phyloP scores from a whole-genome alignment of 2,113 vertebrate genomes.

The Sturnus vulgaris region DNA sequence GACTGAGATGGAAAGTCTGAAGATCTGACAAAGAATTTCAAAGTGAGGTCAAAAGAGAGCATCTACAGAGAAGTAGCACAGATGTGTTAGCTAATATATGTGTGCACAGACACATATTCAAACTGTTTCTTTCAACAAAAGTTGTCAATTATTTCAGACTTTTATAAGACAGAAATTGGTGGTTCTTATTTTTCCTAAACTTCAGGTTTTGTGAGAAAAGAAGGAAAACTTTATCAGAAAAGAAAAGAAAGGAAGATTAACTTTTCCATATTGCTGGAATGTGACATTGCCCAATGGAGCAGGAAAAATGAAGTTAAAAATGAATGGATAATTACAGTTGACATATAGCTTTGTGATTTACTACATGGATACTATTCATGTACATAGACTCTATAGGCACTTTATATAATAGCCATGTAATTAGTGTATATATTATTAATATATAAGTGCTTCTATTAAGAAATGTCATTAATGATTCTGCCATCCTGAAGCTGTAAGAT shows the following conservation, averaged over 20 bases:
- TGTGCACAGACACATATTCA: neutral
- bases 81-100: neutral
- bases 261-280: neutral
- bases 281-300: neutral
- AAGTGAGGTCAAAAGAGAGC: neutral
- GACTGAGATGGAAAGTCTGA: neutral
- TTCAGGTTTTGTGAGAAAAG: neutral
- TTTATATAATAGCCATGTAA: constrained; percentile 64
- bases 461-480: constrained; percentile 44
- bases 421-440: constrained; percentile 62
- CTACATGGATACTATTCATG: constrained; percentile 5
- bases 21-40: neutral
- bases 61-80: neutral
- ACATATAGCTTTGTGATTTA: constrained; percentile 56
- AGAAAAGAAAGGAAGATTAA: neutral
- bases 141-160: neutral
- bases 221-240: neutral
- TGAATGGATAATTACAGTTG: constrained; percentile 41
- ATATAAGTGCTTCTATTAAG: constrained; percentile 54
- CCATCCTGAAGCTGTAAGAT: constrained; percentile 2
- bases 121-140: neutral
- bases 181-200: neutral
- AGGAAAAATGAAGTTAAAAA: constrained; percentile 19
- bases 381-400: constrained; percentile 51
- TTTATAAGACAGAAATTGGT: neutral